These are phyloP conservation scores for Paratrypauchen microcephalus DNA, from an alignment of 2,797 vertebrate genomes.

Conservation along the genomic window DNA sequence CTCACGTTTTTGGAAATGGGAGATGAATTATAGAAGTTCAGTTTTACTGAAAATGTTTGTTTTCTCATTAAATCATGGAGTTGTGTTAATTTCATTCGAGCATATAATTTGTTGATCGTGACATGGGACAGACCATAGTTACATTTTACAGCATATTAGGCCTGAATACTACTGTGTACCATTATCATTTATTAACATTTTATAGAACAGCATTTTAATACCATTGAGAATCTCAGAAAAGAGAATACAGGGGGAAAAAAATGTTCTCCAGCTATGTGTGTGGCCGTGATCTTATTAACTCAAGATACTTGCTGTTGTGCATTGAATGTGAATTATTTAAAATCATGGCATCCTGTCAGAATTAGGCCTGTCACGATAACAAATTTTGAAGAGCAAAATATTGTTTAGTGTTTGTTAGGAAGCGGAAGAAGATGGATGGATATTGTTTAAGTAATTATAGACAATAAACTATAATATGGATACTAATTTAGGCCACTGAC, in stretches of 20 bases:
- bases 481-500: too few species aligned
- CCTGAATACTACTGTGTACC: background rate
- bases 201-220: background rate
- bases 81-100: background rate
- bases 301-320: background rate
- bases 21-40: background rate
- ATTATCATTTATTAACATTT: background rate
- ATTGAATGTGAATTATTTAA: background rate
- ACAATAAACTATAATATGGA: too few species aligned
- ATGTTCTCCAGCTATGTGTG: conserved; percentile 33
- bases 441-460: too few species aligned
- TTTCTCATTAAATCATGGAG: background rate
- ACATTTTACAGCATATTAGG: background rate
- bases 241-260: background rate
- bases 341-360: background rate
- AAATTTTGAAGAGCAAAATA: too few species aligned
- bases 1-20: background rate
- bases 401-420: too few species aligned
- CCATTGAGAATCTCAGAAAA: background rate
- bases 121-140: background rate
- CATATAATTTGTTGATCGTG: background rate
- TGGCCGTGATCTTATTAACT: conserved; percentile 6
- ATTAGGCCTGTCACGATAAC: too few species aligned
- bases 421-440: too few species aligned
- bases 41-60: background rate